These are phyloP conservation scores for Sphyrna mokarran DNA, from an alignment of 2,113 vertebrate genomes.

Conservation along the genomic window DNA sequence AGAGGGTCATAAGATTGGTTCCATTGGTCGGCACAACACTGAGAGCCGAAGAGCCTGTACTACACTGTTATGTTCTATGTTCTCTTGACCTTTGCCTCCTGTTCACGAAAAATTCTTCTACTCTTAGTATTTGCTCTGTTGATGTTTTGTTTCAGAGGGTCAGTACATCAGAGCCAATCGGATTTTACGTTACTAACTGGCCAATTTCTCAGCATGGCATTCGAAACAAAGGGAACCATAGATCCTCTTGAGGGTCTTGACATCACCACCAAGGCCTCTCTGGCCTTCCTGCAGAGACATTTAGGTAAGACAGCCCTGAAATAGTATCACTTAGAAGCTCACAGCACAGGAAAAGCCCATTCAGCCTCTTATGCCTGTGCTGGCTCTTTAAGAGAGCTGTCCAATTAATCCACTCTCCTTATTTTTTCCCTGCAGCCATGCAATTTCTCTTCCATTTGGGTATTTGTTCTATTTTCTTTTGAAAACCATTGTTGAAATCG, in stretches of 20 bases:
- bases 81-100: not conserved
- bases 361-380: not conserved
- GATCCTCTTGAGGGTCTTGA: constrained; percentile 53
- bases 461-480: not conserved
- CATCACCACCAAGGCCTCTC: constrained; percentile 48
- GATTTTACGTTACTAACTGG: constrained; percentile 56
- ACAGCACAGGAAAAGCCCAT: not conserved
- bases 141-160: constrained; percentile 47
- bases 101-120: not conserved
- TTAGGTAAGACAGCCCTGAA: constrained; percentile 48
- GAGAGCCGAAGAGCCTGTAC: no score
- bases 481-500: not conserved
- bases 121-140: not conserved
- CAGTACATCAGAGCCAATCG: constrained; percentile 56
- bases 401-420: not conserved
- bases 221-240: constrained; percentile 46
- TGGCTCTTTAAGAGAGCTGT: not conserved
- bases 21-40: no score
- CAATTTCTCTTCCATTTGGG: not conserved
- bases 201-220: constrained; percentile 46
- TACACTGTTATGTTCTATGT: no score
- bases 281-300: constrained; percentile 65
- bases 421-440: not conserved
- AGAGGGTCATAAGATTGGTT: no score
- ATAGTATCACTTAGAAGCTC: not conserved